Percentiles rank a stretch among this genome's conserved stretches.
Evolutionary conservation across 2,888 invertebrate genomes (phyloP).

Genomic region (Drosophila anomalipes): DNA sequence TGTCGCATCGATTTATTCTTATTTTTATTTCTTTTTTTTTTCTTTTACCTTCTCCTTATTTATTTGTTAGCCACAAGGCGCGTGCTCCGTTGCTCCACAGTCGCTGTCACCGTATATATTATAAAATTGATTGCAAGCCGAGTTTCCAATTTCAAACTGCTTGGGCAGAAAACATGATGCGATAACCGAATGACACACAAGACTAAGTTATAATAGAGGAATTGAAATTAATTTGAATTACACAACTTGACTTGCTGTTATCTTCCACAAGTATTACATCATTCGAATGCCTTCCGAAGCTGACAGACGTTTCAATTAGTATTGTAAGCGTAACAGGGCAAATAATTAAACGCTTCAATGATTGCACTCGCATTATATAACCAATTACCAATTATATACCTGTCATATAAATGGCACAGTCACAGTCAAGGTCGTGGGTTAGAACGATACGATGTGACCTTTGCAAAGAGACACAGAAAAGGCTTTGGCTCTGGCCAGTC

Average conservation of each 20-base stretch:
- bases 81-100: constrained; percentile 2
- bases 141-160: background rate
- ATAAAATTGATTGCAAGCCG: constrained; percentile 34
- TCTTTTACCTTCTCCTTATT: constrained; percentile 4
- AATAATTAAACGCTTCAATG: constrained; percentile 10
- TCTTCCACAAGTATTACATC: background rate
- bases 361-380: constrained; percentile 6
- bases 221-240: background rate
- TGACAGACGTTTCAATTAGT: constrained; percentile 13
- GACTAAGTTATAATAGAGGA: no score
- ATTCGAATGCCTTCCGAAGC: constrained; percentile 5
- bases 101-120: constrained; percentile 14
- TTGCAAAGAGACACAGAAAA: background rate
- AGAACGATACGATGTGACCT: background rate
- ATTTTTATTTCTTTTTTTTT: constrained; percentile 6
- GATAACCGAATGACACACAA: background rate
- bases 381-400: constrained; percentile 16
- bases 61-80: constrained; percentile 4
- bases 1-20: constrained; percentile 51
- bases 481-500: background rate
- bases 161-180: background rate
- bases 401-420: background rate
- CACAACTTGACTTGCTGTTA: background rate
- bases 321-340: background rate
- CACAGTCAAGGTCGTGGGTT: background rate